These are phyloP conservation scores for Ectemnius lituratus DNA, from an alignment of 2,888 invertebrate species.

Conservation along the genomic window DNA sequence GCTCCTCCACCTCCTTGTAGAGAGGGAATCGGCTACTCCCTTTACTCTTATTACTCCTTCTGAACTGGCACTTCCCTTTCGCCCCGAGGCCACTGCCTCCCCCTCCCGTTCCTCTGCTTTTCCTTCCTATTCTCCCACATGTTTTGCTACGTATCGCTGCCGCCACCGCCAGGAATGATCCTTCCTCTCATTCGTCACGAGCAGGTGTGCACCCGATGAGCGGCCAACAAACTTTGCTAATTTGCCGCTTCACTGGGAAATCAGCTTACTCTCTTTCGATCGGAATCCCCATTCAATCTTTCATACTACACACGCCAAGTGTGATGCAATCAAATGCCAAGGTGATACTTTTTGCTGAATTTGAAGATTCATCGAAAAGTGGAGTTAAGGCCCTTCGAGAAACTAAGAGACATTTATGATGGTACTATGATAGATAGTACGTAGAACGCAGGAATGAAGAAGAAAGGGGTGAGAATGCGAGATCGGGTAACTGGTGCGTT, in stretches of 20 bases:
- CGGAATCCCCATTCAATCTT: constrained; percentile 39
- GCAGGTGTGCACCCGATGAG: constrained; percentile 55
- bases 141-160: background rate
- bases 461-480: too few species aligned
- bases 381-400: too few species aligned
- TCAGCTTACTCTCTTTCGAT: constrained; percentile 39
- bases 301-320: background rate
- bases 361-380: too few species aligned
- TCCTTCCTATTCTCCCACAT: constrained; percentile 21
- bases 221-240: constrained; percentile 40
- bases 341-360: too few species aligned
- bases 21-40: constrained; percentile 14
- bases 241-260: constrained; percentile 40
- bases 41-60: constrained; percentile 28
- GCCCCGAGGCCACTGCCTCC: constrained; percentile 7
- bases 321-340: too few species aligned
- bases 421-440: too few species aligned
- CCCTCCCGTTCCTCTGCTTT: constrained; percentile 21
- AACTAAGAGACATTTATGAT: too few species aligned
- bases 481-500: constrained; percentile 49
- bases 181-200: constrained; percentile 54
- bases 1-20: constrained; percentile 6
- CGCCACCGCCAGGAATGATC: constrained; percentile 45
- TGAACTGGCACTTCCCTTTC: constrained; percentile 9
- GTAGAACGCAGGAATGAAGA: too few species aligned